Evolutionary conservation across 37 sponge, comb jelly and placozoan genomes (phyloP).

Genomic region (Ianthella basta): DNA sequence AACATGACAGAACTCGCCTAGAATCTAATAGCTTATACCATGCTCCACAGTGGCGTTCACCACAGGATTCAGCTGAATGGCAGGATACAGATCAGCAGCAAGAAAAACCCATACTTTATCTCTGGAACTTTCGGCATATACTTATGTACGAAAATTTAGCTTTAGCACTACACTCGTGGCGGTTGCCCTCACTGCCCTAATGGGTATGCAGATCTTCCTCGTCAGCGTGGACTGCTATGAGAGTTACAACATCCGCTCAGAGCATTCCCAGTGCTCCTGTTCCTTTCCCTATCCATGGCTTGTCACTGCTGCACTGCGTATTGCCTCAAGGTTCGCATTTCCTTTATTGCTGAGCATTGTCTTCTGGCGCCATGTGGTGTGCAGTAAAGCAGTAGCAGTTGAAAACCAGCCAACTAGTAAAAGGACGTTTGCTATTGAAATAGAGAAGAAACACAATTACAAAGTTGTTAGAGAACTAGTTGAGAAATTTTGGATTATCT

Average conservation of each 20-base stretch:
- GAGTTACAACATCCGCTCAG: not conserved
- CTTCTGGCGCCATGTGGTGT: conserved; percentile 20
- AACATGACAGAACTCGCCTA: too few species aligned
- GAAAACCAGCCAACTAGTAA: not conserved
- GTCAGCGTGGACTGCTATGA: not conserved
- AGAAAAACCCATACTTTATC: too few species aligned
- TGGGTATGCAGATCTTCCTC: conserved; percentile 3
- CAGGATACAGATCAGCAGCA: too few species aligned
- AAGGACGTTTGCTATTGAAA: not conserved
- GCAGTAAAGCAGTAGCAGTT: not conserved
- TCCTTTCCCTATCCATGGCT: conserved; percentile 12
- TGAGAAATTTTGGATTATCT: not conserved
- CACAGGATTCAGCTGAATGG: too few species aligned
- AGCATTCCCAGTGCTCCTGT: not conserved
- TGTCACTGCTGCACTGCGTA: not conserved
- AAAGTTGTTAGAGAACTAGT: not conserved
- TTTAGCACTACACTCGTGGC: not conserved
- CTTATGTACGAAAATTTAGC: too few species aligned
- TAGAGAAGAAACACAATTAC: not conserved
- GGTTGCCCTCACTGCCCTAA: not conserved
- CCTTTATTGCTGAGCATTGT: not conserved
- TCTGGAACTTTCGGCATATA: too few species aligned
- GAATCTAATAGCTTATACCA: too few species aligned
- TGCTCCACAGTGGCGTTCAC: too few species aligned
- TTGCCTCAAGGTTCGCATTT: not conserved